These are phyloP conservation scores for Girardinichthys multiradiatus DNA, from an alignment of 2,113 vertebrate genomes.

Conservation along the genomic window DNA sequence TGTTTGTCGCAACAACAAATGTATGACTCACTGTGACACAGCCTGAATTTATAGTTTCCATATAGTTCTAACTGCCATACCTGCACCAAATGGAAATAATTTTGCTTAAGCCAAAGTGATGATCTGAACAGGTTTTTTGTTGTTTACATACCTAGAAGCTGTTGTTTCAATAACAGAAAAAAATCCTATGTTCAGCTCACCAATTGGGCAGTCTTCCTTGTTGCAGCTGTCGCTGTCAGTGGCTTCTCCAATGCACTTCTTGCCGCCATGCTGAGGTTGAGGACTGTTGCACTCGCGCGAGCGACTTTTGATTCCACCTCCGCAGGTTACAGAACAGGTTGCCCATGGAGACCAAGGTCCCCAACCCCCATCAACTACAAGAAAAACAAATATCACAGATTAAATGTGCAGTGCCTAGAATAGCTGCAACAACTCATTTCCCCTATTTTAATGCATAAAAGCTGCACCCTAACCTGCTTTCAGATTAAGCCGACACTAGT, in stretches of 20 bases:
- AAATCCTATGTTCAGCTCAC: constrained; percentile 73
- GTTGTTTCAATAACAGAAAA: neutral
- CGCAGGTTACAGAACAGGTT: constrained; percentile 89
- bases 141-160: neutral
- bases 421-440: neutral
- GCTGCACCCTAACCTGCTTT: too few species aligned
- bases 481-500: too few species aligned
- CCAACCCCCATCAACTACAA: constrained; percentile 92
- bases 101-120: neutral
- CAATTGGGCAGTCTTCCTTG: constrained; percentile 87
- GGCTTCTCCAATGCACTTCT: constrained; percentile 84
- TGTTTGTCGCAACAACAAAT: neutral
- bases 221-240: constrained; percentile 88
- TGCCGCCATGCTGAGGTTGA: constrained; percentile 88
- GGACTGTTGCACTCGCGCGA: constrained; percentile 91
- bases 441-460: neutral
- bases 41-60: neutral
- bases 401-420: neutral
- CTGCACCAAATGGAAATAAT: neutral
- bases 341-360: constrained; percentile 98
- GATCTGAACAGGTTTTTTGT: neutral
- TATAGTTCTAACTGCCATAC: neutral
- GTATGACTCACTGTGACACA: too few species aligned
- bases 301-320: constrained; percentile 88
- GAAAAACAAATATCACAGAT: neutral